phyloP scores from a whole-genome alignment of 2,888 invertebrate genomes.

The Geophilus truncorum region DNA sequence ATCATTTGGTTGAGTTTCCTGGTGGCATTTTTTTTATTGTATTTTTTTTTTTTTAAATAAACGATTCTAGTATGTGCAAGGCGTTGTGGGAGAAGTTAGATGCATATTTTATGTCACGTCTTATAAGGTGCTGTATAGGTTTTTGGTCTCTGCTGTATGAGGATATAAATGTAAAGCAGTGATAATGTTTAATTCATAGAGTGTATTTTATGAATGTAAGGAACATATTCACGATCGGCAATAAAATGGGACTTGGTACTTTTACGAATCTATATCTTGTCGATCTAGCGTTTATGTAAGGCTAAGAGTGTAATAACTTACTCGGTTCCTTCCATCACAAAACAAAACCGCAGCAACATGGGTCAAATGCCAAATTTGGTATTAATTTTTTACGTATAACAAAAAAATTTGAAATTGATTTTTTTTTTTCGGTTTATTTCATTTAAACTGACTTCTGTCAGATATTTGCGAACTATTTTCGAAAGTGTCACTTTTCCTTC shows the following conservation, averaged over 20 bases:
- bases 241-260: slow-evolving; percentile 1
- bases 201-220: slow-evolving; percentile 25
- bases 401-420: neutral
- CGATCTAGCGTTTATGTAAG: neutral
- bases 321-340: neutral
- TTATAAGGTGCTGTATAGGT: slow-evolving; percentile 10
- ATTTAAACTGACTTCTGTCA: neutral
- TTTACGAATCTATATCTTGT: neutral
- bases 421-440: neutral
- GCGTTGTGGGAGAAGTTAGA: neutral
- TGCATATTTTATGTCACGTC: slow-evolving; percentile 27
- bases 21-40: slow-evolving; percentile 17
- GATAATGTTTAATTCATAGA: slow-evolving; percentile 21
- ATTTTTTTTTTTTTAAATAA: neutral
- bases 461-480: neutral
- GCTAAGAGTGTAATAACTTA: neutral
- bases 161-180: slow-evolving; percentile 23
- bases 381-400: neutral
- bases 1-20: neutral
- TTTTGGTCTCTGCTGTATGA: neutral
- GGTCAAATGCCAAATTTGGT: no score
- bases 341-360: neutral
- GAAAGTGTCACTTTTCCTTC: slow-evolving; percentile 8
- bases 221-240: neutral
- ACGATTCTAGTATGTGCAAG: slow-evolving; percentile 2